Base-by-base conservation (phyloP, 2,888 invertebrate species). In the Omphaloscelis lunosa region DNA sequence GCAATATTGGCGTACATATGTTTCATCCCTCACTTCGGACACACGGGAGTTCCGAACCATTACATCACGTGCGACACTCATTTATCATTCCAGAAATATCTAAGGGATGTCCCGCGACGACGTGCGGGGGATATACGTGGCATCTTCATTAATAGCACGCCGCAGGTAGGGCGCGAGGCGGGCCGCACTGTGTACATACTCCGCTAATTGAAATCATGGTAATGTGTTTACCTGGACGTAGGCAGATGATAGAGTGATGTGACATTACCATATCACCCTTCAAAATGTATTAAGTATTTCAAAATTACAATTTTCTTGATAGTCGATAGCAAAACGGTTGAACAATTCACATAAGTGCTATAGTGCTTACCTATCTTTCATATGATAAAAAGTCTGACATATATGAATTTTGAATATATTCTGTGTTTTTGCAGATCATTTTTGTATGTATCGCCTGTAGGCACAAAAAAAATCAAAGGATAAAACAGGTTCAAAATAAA, bases 41-140 rank as follows among this genome's bases (percentile, higher is more conserved):
- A 89, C 89, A 77, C 65, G 91, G 90, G 91, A 91, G 89, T 89
- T 82, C 80, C 81, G 82, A 84, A 83, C 87, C 91, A 86, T 93
- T 91, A 92, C 92, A 89, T 92, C 93, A 94, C 93, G 93, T 93
- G 85, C 88, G 79, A 87, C 87, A 88, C 90, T 92, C 93, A 93
- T 94, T 94, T 93, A 94, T 94, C 94, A 94, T 93, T 91, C 91
- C 85, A 91, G 90, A 92, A 91, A 92, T 92, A 92, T 92, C 91
- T 89, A 83, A 91, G 91, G 90, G 91, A 91, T 89, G 88, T 87
- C 88, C 83, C 88, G 80, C 82, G 89, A 87, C 90, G 90, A 89
- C 88, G 87, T 86, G 83, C 77, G 82, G 85, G 77, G 89, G 89
- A 87, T 89, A 89, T 88, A 80, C 81, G 87, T 86, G 86, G 86